phyloP scores from a whole-genome alignment of 2,888 invertebrate species.

The Lepidochrysops patricia region DNA sequence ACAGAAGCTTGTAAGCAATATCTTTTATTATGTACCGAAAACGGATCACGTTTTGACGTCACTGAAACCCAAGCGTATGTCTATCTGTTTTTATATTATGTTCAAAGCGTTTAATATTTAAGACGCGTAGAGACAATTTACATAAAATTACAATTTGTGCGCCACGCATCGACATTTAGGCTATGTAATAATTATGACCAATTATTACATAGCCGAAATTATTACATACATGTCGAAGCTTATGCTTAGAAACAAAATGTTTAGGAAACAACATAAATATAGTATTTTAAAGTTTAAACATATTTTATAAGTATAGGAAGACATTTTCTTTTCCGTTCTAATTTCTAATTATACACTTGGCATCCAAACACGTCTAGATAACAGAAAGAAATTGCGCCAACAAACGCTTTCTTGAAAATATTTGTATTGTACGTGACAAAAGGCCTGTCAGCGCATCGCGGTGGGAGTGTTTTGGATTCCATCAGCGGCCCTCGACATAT shows the following conservation, averaged over 20 bases:
- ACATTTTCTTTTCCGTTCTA: no score
- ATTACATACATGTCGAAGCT: no score
- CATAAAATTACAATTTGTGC: not conserved
- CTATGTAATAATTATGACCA: not conserved
- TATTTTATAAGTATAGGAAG: no score
- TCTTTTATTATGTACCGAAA: no score
- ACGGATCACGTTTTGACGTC: no score
- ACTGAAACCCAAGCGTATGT: no score
- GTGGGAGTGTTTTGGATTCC: conserved; percentile 23
- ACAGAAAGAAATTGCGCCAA: conserved; percentile 12
- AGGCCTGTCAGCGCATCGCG: conserved; percentile 22
- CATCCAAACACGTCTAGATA: not conserved
- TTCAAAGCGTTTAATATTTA: not conserved
- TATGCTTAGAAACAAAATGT: no score
- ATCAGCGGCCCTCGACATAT: conserved; percentile 20
- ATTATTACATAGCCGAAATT: no score
- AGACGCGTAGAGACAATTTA: not conserved
- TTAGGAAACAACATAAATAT: not conserved
- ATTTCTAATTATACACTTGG: no score
- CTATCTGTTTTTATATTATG: not conserved
- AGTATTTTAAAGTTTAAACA: not conserved
- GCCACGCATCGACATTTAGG: not conserved
- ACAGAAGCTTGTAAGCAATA: no score
- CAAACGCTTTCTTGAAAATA: conserved; percentile 21
- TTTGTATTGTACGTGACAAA: conserved; percentile 24